Evolutionary conservation across 2,113 vertebrate species (phyloP), one percentile per base, ranked within the genome.

Genomic region (Tenrec ecaudatus): DNA sequence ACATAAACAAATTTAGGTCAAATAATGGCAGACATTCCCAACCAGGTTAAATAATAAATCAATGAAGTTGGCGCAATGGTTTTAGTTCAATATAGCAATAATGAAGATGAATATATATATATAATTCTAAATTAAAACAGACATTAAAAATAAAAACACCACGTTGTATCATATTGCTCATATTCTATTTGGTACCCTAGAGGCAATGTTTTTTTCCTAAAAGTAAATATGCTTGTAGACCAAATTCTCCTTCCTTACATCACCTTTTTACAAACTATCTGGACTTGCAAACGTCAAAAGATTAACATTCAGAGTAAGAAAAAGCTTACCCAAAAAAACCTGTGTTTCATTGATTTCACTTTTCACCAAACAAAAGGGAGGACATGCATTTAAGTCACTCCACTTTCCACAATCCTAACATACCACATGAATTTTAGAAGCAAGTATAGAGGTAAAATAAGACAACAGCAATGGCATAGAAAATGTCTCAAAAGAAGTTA

Each of bases 1-100:
- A 97, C 96, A 95, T 95, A 95, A 96, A 97, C 96, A 96, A 97
- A 95, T 94, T 95, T 94, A 96, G 95, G 93, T 94, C 89, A 96
- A 96, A 95, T 90, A 92, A 97, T 95, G 97, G 62, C 57, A 96
- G 93, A 96, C 95, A 91, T 90, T 95, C 96, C 96, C 95, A 95
- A 95, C 81, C 93, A 96, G 90, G 68, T 95, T 94, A 97, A 95
- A 95, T 91, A 93, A 94, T 92, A 95, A 96, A 85, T 47, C 82
- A 93, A 92, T 91, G 92, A 93, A 95, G 93, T 43, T 94, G 94
- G 79, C 94, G 85, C 77, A 88, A 94, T 96, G 95, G 73, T 80
- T 85, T 92, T 90, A 96, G 79, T 80, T 92, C 68, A 94, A 88
- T 85, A 96, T 77, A 89, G 69, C 58, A 90, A 38, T 96, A 94